A percentile compares a stretch with the other conserved stretches of the same genome.
phyloP scores from a whole-genome alignment of 2,113 vertebrate genomes.

The Acanthochromis polyacanthus region DNA sequence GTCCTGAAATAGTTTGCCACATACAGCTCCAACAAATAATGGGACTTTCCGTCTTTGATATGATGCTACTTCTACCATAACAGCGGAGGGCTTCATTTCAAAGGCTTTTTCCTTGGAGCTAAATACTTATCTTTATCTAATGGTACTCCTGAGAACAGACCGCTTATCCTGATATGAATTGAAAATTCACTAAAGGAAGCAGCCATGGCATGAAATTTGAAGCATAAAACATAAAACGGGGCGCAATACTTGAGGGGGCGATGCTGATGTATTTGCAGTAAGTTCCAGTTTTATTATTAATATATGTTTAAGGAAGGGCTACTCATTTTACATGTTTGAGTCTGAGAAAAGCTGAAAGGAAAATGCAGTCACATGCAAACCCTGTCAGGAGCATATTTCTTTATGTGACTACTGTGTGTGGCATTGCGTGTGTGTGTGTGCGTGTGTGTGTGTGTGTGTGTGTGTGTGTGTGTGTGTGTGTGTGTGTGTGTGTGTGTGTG shows the following conservation, averaged over 20 bases:
- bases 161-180: conserved; percentile 74
- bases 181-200: conserved; percentile 74
- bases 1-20: conserved; percentile 40
- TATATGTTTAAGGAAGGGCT: conserved; percentile 14
- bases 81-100: conserved; percentile 69
- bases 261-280: conserved; percentile 50
- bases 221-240: conserved; percentile 52
- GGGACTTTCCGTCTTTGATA: conserved; percentile 57
- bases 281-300: conserved; percentile 56
- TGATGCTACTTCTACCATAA: conserved; percentile 63
- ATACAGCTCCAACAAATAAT: conserved; percentile 61
- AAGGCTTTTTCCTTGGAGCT: conserved; percentile 79
- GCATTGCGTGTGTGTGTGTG: neutral
- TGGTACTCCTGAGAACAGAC: conserved; percentile 73
- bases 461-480: conserved; percentile 4
- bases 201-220: conserved; percentile 67
- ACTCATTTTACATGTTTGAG: conserved; percentile 26
- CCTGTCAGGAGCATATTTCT: conserved; percentile 39
- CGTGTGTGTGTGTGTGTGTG: neutral
- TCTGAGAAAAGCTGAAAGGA: conserved; percentile 18
- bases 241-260: conserved; percentile 18
- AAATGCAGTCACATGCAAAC: conserved; percentile 15
- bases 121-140: conserved; percentile 80
- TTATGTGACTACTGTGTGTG: conserved; percentile 40
- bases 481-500: conserved; percentile 31